Evolutionary conservation across 2,113 vertebrate species (phyloP), one percentile per base, ranked within the genome.

Genomic region (Xerus inauris): DNA sequence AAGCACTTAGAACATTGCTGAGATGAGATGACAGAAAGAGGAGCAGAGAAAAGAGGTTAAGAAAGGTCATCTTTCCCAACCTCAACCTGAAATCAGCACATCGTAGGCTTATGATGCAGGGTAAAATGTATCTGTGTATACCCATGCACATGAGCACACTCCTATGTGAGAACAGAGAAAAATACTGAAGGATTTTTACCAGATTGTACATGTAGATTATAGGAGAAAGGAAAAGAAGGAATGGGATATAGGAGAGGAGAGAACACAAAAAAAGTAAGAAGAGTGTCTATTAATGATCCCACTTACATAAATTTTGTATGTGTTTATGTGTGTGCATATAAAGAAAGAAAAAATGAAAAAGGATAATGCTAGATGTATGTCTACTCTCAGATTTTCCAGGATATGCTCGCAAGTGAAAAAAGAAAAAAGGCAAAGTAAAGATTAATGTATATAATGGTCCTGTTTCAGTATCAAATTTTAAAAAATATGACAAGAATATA

Each of bases 331-430:
- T 51, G 24, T 47, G 40, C 7, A 57, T 4, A 72, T 38, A n/a
- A 62, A 84, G 45, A 86, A 69, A 80, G 12, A 26, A 91, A 59
- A 75, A 76, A 32, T n/a, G 69, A 67, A 87, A 80, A 89, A 90
- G 47, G 17, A 38, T 32, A 57, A 30, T 22, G 1, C 22, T 92
- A 32, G 30, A 91, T 62, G 69, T 94, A 22, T 85, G n/a, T 28
- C 51, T 65, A 51, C 35, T 57, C 35, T 59, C 69, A 65, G 42
- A 57, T 54, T 92, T 87, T 77, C 16, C 26, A 77, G 45, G 13
- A 30, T 35, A 73, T 45, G 40, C 19, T 47, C 28, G 40, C 81
- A 80, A 93, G 49, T 75, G 16, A n/a, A 73, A 89, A 87, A 82
- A 51, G 8, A 67, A 67, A 59, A 54, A 54, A 20, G 5, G 26